These are phyloP conservation scores for Clarias batrachus DNA, from an alignment of 2,113 vertebrate species.

Conservation along the genomic window DNA sequence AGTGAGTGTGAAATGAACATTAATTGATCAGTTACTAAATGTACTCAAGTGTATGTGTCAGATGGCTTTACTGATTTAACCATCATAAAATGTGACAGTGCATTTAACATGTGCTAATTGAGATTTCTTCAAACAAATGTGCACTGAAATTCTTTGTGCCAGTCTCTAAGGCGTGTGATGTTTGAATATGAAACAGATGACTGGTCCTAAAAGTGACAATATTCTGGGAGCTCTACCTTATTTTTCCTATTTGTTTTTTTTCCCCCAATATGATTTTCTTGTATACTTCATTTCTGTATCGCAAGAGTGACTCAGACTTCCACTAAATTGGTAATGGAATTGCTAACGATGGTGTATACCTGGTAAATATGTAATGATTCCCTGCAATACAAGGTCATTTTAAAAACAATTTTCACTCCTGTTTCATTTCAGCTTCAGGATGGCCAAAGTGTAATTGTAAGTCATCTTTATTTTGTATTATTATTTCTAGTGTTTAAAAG, in stretches of 20 bases:
- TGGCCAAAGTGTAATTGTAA: background rate
- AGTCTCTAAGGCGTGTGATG: background rate
- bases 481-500: background rate
- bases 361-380: slow-evolving; percentile 5
- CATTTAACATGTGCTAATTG: slow-evolving; percentile 2
- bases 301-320: background rate
- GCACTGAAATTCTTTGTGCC: background rate
- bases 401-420: background rate
- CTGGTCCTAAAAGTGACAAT: background rate
- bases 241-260: background rate
- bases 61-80: slow-evolving; percentile 5
- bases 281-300: background rate
- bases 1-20: slow-evolving; percentile 19
- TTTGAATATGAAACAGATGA: background rate
- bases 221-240: background rate
- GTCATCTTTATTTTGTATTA: background rate
- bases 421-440: background rate
- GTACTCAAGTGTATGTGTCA: slow-evolving; percentile 1
- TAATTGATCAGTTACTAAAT: slow-evolving; percentile 19
- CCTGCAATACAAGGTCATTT: background rate
- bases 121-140: background rate
- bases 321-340: background rate
- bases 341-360: background rate
- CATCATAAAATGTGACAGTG: background rate
- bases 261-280: no score